Evolutionary conservation across 1,140 invertebrate species (phyloP).

Genomic region (Heliconius hewitsoni): DNA sequence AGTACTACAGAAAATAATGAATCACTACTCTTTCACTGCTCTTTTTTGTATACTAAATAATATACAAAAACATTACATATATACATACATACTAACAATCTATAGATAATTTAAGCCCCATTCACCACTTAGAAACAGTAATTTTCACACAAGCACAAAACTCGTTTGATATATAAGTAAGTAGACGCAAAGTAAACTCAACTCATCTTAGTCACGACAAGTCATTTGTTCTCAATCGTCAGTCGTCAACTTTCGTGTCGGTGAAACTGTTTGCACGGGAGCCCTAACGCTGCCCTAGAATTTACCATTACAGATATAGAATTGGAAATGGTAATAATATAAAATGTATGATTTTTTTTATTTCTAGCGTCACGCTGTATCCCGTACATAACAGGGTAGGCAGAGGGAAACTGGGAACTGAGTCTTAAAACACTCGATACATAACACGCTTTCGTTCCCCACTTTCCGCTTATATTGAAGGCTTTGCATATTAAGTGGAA

Average conservation of each 20-base stretch:
- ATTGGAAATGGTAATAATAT: background rate
- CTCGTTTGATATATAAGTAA: background rate
- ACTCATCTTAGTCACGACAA: conserved; percentile 20
- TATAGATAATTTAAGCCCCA: background rate
- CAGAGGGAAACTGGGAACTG: too few relatives aligned
- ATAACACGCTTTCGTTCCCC: too few relatives aligned
- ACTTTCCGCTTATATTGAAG: too few relatives aligned
- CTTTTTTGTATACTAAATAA: too few relatives aligned
- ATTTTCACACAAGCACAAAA: conserved; percentile 20
- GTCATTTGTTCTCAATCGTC: conserved; percentile 20
- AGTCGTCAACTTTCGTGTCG: conserved; percentile 44
- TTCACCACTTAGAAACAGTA: background rate
- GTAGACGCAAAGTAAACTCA: conserved; percentile 8
- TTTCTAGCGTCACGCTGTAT: too few relatives aligned
- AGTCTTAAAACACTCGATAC: too few relatives aligned
- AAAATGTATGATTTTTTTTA: background rate
- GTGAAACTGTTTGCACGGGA: conserved; percentile 50
- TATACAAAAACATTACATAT: too few relatives aligned
- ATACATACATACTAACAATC: too few relatives aligned
- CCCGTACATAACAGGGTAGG: too few relatives aligned
- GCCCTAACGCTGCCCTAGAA: conserved; percentile 11
- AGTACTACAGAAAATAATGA: too few relatives aligned
- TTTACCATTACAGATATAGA: background rate
- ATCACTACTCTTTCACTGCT: too few relatives aligned
- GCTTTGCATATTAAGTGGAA: too few relatives aligned